Percentiles rank a stretch among this genome's conserved stretches.
Evolutionary conservation across 2,888 invertebrate species (phyloP).

Genomic region (Andrena chrysosceles): DNA sequence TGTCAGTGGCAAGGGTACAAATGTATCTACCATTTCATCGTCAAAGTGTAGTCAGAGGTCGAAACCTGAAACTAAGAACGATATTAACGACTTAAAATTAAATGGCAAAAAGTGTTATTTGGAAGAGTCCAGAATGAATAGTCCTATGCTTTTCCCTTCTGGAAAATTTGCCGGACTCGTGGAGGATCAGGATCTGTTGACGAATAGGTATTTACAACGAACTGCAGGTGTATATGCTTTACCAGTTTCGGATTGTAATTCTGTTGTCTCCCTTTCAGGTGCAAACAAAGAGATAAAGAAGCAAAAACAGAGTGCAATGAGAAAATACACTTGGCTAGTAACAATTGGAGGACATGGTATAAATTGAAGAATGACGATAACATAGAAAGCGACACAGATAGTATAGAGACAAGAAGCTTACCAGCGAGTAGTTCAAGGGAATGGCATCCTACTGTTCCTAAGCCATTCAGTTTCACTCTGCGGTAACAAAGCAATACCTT

Average conservation of each 20-base stretch:
- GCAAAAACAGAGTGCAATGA: slow-evolving; percentile 77
- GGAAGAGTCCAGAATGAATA: slow-evolving; percentile 77
- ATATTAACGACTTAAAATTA: slow-evolving; percentile 72
- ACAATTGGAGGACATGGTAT: slow-evolving; percentile 78
- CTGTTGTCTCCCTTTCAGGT: slow-evolving; percentile 61
- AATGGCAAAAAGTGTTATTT: slow-evolving; percentile 81
- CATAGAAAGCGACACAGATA: slow-evolving; percentile 80
- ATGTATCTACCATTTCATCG: slow-evolving; percentile 40
- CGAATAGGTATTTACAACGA: slow-evolving; percentile 72
- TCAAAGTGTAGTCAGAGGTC: slow-evolving; percentile 26
- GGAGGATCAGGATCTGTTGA: slow-evolving; percentile 80
- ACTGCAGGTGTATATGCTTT: neutral
- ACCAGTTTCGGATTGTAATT: neutral
- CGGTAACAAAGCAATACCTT: slow-evolving; percentile 85
- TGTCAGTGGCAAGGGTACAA: slow-evolving; percentile 54
- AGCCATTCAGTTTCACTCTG: slow-evolving; percentile 90
- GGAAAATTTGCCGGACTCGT: slow-evolving; percentile 79
- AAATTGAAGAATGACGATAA: slow-evolving; percentile 77
- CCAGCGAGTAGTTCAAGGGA: slow-evolving; percentile 80
- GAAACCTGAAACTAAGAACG: slow-evolving; percentile 37
- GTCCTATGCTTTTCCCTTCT: slow-evolving; percentile 77
- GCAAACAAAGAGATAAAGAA: slow-evolving; percentile 75
- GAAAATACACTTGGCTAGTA: slow-evolving; percentile 75
- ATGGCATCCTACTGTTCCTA: slow-evolving; percentile 87
- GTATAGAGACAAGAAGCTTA: slow-evolving; percentile 81